A percentile compares a stretch with the other conserved stretches of the same genome.
Conservation (phyloP, 2,888 invertebrate species). For the Dromius quadrimaculatus region DNA sequence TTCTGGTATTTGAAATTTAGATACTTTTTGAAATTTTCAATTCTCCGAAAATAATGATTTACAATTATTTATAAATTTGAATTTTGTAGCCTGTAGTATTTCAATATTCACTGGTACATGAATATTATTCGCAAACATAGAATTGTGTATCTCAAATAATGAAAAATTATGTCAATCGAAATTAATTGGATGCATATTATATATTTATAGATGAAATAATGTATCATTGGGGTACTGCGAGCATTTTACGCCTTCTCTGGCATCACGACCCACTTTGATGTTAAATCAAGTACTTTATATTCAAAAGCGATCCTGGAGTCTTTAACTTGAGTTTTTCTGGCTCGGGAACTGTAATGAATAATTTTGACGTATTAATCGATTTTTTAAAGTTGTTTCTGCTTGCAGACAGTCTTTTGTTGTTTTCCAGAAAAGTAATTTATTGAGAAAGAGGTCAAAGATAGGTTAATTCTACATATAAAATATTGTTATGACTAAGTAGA, state of each 20-base stretch:
- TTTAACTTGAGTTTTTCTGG: constrained; percentile 35
- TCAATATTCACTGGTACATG: constrained; percentile 17
- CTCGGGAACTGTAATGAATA: constrained; percentile 45
- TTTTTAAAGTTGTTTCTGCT: too few species aligned
- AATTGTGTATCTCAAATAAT: neutral
- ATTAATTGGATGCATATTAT: too few species aligned
- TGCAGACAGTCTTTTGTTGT: constrained; percentile 1
- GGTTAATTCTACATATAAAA: too few species aligned
- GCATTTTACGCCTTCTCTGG: too few species aligned
- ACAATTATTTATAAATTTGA: neutral
- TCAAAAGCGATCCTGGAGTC: constrained; percentile 44
- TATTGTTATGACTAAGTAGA: too few species aligned
- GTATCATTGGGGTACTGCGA: too few species aligned
- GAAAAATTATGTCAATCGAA: constrained; percentile 20
- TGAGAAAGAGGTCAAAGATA: neutral
- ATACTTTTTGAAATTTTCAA: neutral
- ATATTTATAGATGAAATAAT: too few species aligned
- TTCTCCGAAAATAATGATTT: neutral
- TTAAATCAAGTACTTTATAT: constrained; percentile 51
- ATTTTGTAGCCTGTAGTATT: constrained; percentile 14
- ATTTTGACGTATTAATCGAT: constrained; percentile 44
- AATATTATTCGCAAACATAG: neutral
- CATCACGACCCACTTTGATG: constrained; percentile 31
- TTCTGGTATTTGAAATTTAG: neutral
- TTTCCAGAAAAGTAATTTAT: neutral